phyloP scores from a whole-genome alignment of 2,888 invertebrate species.

The Orthosia cruda region DNA sequence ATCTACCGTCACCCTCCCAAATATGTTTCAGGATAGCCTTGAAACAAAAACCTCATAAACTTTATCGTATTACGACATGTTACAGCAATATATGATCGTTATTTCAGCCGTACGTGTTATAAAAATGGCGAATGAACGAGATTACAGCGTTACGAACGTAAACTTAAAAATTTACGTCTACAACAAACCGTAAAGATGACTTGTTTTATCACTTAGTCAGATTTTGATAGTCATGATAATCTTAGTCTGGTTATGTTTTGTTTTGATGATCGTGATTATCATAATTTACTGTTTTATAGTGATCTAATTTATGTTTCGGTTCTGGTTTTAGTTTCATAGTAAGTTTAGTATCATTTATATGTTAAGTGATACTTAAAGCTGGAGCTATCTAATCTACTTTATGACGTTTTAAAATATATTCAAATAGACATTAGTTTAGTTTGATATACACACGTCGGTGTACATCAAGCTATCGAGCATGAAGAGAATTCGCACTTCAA shows the following conservation, averaged over 20 bases:
- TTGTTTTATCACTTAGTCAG: conserved; percentile 26
- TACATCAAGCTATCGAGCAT: too few relatives aligned
- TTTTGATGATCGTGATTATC: conserved; percentile 29
- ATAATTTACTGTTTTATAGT: conserved; percentile 41
- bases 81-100: conserved; percentile 40
- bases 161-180: conserved; percentile 62
- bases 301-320: conserved; percentile 4
- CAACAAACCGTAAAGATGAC: conserved; percentile 64
- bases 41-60: conserved; percentile 40
- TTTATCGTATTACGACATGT: conserved; percentile 39
- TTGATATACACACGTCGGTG: too few relatives aligned
- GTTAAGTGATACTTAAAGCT: background rate
- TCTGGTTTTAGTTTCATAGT: conserved; percentile 16
- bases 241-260: conserved; percentile 8
- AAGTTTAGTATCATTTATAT: conserved; percentile 5
- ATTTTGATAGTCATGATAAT: conserved; percentile 35
- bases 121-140: conserved; percentile 64
- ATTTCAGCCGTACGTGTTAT: conserved; percentile 46
- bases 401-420: background rate
- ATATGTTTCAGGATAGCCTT: background rate
- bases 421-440: background rate
- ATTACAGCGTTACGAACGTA: conserved; percentile 67
- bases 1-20: background rate
- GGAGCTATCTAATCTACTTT: background rate
- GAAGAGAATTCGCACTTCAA: background rate